Base-by-base conservation (phyloP, 2,797 vertebrate genomes). In the Rhodeus uyekii region DNA sequence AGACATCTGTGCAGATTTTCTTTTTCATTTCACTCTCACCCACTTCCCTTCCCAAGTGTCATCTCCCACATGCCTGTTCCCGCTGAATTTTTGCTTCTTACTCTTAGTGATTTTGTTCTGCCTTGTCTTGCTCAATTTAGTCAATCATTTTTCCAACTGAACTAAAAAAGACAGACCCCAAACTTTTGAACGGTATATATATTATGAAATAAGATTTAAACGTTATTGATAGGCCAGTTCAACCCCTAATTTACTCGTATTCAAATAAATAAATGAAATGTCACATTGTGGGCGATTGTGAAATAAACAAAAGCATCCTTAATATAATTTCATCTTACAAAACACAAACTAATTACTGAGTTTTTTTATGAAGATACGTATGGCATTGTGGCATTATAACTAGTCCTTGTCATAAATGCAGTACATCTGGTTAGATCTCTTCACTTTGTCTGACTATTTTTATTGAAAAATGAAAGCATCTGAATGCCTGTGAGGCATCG, bases 1-100 rank as follows among this genome's bases (percentile, higher is more conserved):
- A 58, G 42, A 50, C 48, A 38, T 68, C 18, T 69, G 63, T 14
- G 48, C 19, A 3, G 12, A 24, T 36, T n/a, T 63, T 44, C 18
- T 36, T 36, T 42, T 58, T 74, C 3, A 34, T 29, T 42, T 60
- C 12, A 73, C 34, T 55, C 71, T 73, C 71, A 1, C 71, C 71
- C 71, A 53, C 71, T 53, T 73, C 32, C 29, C 7, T n/a, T n/a
- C n/a, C 36, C 48, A 73, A 73, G 74, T 76, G 32, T 76, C 55
- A 22, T 24, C 42, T 22, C 29, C 29, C 19, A 34, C 71, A 73
- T 55, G 48, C 19, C 29, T 72, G 29, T 50, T 72, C 29, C 29
- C 19, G 1, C 8, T 72, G 42, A 50, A 72, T 72, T 48, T n/a
- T 72, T 13, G 8, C 18, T 72, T 72, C 18, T 27, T 71, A 9